Evolutionary conservation across 2,888 invertebrate genomes (phyloP).

Genomic region (Morpho helenor): DNA sequence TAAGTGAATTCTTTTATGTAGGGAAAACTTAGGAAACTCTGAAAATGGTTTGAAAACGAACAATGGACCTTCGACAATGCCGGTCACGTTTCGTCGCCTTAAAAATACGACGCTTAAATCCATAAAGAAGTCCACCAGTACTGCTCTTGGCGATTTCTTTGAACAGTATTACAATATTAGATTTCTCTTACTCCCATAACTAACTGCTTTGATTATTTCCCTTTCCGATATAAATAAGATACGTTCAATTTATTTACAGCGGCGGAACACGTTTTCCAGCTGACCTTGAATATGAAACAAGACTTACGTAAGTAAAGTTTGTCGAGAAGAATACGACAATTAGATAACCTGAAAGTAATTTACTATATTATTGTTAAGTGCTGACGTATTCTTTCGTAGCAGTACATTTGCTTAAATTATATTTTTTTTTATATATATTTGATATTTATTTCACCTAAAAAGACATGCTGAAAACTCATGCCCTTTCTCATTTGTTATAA

Average conservation of each 20-base stretch:
- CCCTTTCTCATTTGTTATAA: too few species aligned
- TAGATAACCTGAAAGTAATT: not conserved
- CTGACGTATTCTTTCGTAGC: too few species aligned
- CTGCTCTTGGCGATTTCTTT: constrained; percentile 64
- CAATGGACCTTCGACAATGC: constrained; percentile 61
- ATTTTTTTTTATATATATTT: too few species aligned
- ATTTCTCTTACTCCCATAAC: constrained; percentile 33
- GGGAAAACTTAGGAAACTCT: constrained; percentile 48
- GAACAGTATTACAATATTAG: constrained; percentile 60
- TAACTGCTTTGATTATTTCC: constrained; percentile 23
- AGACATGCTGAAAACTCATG: too few species aligned
- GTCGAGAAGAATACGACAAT: constrained; percentile 7
- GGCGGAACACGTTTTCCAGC: constrained; percentile 4
- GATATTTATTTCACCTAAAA: too few species aligned
- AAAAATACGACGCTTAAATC: constrained; percentile 74
- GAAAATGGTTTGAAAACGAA: constrained; percentile 60
- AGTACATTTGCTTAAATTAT: too few species aligned
- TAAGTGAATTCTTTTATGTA: constrained; percentile 69
- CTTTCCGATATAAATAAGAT: constrained; percentile 11
- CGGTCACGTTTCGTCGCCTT: constrained; percentile 72
- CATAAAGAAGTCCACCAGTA: constrained; percentile 68
- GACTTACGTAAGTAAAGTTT: constrained; percentile 11
- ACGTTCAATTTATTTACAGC: constrained; percentile 11
- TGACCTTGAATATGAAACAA: constrained; percentile 10
- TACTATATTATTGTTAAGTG: too few species aligned